Conservation (phyloP, 2,113 vertebrate species). For the Alaudala cheleensis region DNA sequence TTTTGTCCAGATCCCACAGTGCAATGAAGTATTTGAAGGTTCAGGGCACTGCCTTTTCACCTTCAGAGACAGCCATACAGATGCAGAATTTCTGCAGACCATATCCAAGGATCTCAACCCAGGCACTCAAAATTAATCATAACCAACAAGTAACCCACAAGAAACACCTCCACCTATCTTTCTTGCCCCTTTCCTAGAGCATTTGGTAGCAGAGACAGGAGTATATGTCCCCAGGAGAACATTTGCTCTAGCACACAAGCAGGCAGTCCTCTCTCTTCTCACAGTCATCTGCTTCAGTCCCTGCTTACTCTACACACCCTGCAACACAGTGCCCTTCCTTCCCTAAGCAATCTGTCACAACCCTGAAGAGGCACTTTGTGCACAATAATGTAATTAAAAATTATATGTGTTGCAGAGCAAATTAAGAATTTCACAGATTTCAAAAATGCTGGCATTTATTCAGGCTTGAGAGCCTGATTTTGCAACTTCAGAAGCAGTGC, state of each 20-base stretch:
- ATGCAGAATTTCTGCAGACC: background rate
- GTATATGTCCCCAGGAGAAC: background rate
- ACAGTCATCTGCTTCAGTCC: background rate
- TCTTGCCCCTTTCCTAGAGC: background rate
- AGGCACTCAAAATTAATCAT: background rate
- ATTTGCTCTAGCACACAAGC: background rate
- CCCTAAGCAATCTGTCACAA: background rate
- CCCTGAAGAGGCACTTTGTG: background rate
- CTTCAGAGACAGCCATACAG: background rate
- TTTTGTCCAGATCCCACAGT: background rate
- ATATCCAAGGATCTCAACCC: background rate
- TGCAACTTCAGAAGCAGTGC: background rate
- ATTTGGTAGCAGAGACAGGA: background rate
- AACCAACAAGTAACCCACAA: fast-evolving
- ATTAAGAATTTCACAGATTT: background rate
- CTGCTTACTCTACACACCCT: background rate
- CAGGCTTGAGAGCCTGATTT: background rate
- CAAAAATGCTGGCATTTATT: background rate
- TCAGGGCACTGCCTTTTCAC: background rate
- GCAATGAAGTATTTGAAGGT: background rate
- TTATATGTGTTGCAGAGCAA: fast-evolving
- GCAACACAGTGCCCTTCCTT: background rate
- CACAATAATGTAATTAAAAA: background rate
- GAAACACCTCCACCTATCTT: background rate
- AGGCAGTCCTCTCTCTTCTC: background rate